Evolutionary conservation across 2,113 vertebrate species (phyloP).

Genomic region (Isichthys henryi): DNA sequence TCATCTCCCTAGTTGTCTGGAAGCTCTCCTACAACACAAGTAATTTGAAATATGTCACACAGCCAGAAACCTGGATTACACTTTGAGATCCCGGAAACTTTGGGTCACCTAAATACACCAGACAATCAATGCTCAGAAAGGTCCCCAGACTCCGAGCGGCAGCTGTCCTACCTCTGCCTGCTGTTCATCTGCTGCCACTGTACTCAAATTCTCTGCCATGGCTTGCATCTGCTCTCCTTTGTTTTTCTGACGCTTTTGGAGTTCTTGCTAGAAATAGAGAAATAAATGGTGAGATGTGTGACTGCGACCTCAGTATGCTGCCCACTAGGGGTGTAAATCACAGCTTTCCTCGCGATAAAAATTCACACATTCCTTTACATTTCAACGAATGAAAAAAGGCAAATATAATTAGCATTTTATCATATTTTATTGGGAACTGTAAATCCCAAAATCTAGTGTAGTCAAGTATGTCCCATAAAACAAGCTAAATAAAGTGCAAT

Average conservation of each 20-base stretch:
- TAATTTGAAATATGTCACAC: background rate
- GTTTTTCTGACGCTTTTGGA: background rate
- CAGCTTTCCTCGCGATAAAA: too few relatives aligned
- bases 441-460: too few relatives aligned
- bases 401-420: too few relatives aligned
- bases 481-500: too few relatives aligned
- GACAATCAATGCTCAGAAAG: background rate
- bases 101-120: background rate
- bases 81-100: background rate
- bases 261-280: background rate
- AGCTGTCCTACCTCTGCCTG: background rate
- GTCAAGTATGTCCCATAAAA: too few relatives aligned
- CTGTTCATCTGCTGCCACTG: background rate
- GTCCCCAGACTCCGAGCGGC: background rate
- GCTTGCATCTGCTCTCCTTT: background rate
- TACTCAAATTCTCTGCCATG: too few relatives aligned
- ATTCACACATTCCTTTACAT: too few relatives aligned
- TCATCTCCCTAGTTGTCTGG: background rate
- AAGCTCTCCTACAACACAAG: background rate
- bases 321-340: too few relatives aligned
- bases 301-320: background rate
- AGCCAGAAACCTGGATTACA: background rate
- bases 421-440: too few relatives aligned
- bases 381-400: too few relatives aligned
- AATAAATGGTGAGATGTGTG: background rate